phyloP scores from a whole-genome alignment of 2,113 vertebrate species.

The Rhabdomys dilectus region DNA sequence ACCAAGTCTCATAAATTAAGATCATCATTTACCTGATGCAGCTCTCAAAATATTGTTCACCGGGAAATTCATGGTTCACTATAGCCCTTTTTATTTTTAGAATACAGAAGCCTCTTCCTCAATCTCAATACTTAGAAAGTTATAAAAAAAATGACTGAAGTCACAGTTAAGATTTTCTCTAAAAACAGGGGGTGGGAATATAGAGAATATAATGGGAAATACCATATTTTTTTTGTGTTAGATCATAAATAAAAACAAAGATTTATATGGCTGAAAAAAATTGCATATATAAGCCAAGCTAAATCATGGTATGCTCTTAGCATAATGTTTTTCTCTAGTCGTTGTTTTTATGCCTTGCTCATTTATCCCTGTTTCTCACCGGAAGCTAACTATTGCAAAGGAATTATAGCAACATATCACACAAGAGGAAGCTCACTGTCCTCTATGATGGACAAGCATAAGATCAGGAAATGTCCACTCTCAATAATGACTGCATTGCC shows the following conservation, averaged over 20 bases:
- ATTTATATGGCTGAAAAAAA: background rate
- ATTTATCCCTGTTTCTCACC: background rate
- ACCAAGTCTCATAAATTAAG: background rate
- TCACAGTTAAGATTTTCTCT: background rate
- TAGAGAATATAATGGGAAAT: background rate
- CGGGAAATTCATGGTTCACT: background rate
- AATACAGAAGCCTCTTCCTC: background rate
- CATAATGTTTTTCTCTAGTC: no score
- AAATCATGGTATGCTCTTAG: background rate
- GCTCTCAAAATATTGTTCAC: no score
- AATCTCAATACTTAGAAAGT: background rate
- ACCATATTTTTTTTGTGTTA: background rate
- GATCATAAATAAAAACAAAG: background rate
- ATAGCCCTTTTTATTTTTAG: background rate
- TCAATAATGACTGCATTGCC: background rate
- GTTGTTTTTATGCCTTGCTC: no score
- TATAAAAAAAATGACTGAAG: background rate
- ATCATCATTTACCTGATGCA: background rate
- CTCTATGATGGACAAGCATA: background rate
- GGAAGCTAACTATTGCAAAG: background rate
- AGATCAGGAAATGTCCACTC: background rate
- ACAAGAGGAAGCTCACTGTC: background rate
- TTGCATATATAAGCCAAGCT: background rate
- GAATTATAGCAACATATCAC: background rate
- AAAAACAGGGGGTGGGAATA: background rate